Evolutionary conservation across 2,113 vertebrate species (phyloP), one percentile per base, ranked within the genome.

Genomic region (Recurvirostra avosetta): DNA sequence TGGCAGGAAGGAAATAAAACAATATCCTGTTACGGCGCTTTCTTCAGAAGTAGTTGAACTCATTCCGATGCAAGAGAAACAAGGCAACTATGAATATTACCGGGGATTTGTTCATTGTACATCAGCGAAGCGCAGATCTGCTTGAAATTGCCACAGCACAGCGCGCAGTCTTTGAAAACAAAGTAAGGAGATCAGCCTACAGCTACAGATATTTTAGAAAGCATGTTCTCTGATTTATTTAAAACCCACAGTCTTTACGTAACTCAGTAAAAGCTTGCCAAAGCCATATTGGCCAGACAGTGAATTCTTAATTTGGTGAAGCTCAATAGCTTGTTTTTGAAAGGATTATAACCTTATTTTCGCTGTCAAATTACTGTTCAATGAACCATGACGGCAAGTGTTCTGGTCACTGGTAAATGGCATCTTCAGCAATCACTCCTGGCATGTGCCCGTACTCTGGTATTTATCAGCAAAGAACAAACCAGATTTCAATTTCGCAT

Each of bases 331-430:
- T 94, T 75, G 61, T 62, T 91, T 97, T 72, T 92, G 68, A 93
- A 94, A 90, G 90, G 61, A 96, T 91, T 86, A 90, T 73, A 97
- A 96, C 61, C 53, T 94, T 89, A 94, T 93, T 97, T 96, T 92
- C 71, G 81, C 86, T 94, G 96, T 91, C 82, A 96, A 96, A 97
- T 97, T 93, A 96, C 72, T 73, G 75, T 55, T 71, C 96, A 91
- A 45, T 80, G 75, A 96, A 87, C 72, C 71, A 72, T 34, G 76
- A 93, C 62, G 78, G 88, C 47, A 86, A 91, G 47, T 52, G 87
- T 68, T 97, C 91, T 83, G 72, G 70, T 87, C 92, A 85, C 68
- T 87, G 71, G 71, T 70, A 91, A 97, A 93, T 22, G 53, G 87
- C 56, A 86, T 82, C 77, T 71, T 77, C 75, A 86, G 56, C 94